Evolutionary conservation across 2,113 vertebrate species (phyloP).

Genomic region (Rhipidura dahli): DNA sequence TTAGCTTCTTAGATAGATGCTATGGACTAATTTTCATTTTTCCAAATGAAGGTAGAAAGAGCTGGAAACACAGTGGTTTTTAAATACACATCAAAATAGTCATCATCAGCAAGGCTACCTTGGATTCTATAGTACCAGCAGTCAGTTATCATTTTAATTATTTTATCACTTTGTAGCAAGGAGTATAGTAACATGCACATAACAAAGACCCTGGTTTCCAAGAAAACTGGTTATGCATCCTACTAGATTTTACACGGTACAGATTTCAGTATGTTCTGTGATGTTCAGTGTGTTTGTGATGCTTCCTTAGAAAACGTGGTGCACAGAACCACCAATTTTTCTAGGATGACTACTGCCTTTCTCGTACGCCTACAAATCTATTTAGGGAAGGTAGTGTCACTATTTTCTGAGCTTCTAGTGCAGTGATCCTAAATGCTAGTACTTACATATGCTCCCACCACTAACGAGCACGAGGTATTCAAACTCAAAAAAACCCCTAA

Average conservation of each 20-base stretch:
- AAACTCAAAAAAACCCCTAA: neutral
- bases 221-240: neutral
- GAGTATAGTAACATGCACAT: neutral
- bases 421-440: neutral
- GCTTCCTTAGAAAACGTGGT: neutral
- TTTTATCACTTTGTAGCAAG: neutral
- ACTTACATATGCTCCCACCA: neutral
- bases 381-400: neutral
- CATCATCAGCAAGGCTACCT: neutral
- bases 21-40: neutral
- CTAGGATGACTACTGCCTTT: neutral
- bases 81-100: neutral
- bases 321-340: neutral
- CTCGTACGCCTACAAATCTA: neutral
- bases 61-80: neutral
- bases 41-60: neutral
- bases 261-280: neutral
- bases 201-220: neutral
- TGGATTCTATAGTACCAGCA: neutral
- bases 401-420: neutral
- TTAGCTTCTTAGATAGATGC: neutral
- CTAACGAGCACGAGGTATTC: neutral
- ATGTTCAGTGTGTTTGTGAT: neutral
- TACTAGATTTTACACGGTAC: neutral
- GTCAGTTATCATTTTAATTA: neutral